Base-by-base conservation (phyloP, 1,140 invertebrate species). In the Caenorhabditis briggsae region DNA sequence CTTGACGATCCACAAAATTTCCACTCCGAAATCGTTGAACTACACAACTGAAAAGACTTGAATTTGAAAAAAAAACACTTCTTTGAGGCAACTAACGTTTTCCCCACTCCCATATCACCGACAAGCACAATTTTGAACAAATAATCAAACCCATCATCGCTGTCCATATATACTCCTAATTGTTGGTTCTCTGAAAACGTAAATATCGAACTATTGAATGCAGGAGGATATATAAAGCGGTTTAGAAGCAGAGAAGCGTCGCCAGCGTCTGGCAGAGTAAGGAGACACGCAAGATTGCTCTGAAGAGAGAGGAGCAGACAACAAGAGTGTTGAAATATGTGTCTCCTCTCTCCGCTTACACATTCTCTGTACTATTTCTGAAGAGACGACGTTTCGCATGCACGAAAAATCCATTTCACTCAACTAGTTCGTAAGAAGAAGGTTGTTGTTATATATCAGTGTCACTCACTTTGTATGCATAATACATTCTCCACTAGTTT, bases 1-100 rank as follows among this genome's bases (percentile, higher is more conserved):
- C 96, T 93, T 97, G 96, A 56, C 97, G 88, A 82, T 97, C 96
- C 85, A 97, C 95, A 92, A 96, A 98, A 87, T 96, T 96, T 86
- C 96, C 96, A 84, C 96, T 96, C 93, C 96, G 96, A 93, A 98
- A 96, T 87, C 96, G 94, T 93, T 97, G 96, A 8, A 92, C 91
- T 89, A 96, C 95, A 92, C 95, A 96, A 83, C 95, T 96, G 93
- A 83, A 87, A 82, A 20, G 6, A 18, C 14, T 46, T 82, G 5
- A 64, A 64, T 11, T 11, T 9, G 25, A 46, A 83, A 56, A 50
- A 16, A 18, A 48, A 9, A 48, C 20, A 33, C 14, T 20, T 14
- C 25, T 11, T 11, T 88, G 56, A 74, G 83, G 59, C 50, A 89
- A 96, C 95, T 91, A 95, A 96, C 85, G 95, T 96, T 93, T 96